These are phyloP conservation scores for Tetragnatha versicolor DNA, from an alignment of 1,140 invertebrate genomes.

Conservation along the genomic window DNA sequence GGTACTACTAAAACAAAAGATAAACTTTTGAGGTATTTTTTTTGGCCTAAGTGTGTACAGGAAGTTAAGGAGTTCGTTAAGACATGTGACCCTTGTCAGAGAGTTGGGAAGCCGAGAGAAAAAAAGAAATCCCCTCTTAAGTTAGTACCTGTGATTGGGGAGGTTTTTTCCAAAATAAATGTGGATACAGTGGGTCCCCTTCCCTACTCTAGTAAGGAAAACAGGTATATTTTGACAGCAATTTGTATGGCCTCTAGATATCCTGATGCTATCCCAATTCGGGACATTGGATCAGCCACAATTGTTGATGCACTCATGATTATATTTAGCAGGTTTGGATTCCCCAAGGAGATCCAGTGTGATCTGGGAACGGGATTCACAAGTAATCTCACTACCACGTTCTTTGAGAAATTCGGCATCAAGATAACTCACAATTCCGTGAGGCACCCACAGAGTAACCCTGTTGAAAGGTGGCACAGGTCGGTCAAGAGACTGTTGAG, in stretches of 20 bases:
- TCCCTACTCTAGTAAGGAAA: neutral
- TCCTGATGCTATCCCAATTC: neutral
- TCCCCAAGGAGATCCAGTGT: constrained; percentile 6
- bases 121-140: neutral
- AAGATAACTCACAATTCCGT: constrained; percentile 1
- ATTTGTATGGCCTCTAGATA: neutral
- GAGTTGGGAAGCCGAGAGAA: neutral
- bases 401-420: constrained; percentile 22
- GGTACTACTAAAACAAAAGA: constrained; percentile 3
- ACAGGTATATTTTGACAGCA: neutral
- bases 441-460: constrained; percentile 9
- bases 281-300: neutral
- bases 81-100: constrained; percentile 4
- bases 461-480: constrained; percentile 18
- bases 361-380: neutral
- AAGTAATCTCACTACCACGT: neutral
- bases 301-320: neutral
- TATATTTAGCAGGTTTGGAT: constrained; percentile 6
- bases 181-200: neutral
- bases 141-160: neutral
- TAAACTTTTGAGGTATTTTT: neutral
- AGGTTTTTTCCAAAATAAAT: no score
- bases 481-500: constrained; percentile 1
- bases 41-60: neutral
- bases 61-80: neutral